phyloP scores from a whole-genome alignment of 2,888 invertebrate genomes.

The Coecobrya sp. region DNA sequence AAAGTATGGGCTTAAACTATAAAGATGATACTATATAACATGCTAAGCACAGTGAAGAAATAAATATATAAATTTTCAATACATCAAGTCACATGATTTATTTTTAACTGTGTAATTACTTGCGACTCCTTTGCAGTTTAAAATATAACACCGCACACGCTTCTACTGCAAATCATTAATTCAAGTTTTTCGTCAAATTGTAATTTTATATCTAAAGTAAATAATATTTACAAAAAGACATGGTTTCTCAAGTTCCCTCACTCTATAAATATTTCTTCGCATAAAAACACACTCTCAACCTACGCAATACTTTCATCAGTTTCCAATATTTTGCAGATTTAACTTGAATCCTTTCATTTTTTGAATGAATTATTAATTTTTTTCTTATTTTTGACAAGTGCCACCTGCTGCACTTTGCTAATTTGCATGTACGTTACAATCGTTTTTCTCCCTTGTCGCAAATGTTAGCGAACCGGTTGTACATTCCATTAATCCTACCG shows the following conservation, averaged over 20 bases:
- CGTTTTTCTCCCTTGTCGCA: constrained; percentile 45
- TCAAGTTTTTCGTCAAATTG: constrained; percentile 16
- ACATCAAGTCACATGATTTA: background rate
- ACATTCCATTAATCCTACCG: constrained; percentile 18
- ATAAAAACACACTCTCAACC: background rate
- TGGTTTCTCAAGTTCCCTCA: constrained; percentile 26
- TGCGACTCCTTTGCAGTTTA: background rate
- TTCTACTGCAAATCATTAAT: constrained; percentile 37
- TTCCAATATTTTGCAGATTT: constrained; percentile 53
- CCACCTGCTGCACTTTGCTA: constrained; percentile 75
- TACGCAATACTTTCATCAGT: background rate
- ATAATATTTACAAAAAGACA: background rate
- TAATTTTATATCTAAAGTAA: background rate
- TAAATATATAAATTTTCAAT: background rate
- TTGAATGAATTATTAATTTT: constrained; percentile 52
- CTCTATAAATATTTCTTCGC: constrained; percentile 40
- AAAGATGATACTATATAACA: too few species aligned
- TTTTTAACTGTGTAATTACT: constrained; percentile 15
- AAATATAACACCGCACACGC: constrained; percentile 38
- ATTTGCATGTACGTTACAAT: constrained; percentile 60
- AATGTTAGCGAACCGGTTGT: constrained; percentile 72
- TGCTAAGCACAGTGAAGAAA: background rate
- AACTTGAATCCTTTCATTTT: constrained; percentile 66
- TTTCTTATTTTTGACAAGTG: constrained; percentile 75
- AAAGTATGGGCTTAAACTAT: background rate